phyloP scores from a whole-genome alignment of 2,113 vertebrate genomes.

The Sceloporus undulatus region DNA sequence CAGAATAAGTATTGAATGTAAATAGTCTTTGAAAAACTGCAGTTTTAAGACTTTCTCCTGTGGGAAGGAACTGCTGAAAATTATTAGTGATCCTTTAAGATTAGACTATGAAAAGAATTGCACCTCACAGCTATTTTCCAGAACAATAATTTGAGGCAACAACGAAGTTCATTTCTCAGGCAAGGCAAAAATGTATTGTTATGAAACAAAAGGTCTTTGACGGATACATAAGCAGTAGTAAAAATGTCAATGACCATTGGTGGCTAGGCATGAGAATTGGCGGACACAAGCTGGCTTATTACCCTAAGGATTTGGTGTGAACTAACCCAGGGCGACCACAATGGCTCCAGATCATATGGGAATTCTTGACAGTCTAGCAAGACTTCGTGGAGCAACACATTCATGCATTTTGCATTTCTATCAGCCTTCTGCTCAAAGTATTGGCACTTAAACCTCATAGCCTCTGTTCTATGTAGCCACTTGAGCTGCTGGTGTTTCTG shows the following conservation, averaged over 20 bases:
- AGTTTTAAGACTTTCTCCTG: too few species aligned
- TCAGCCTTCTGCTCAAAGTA: neutral
- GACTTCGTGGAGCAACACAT: neutral
- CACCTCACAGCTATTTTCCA: conserved; percentile 16
- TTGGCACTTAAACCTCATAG: too few species aligned
- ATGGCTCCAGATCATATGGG: neutral
- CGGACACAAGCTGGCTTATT: neutral
- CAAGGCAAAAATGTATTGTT: neutral
- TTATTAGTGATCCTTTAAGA: too few species aligned
- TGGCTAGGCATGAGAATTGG: neutral
- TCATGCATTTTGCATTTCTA: neutral
- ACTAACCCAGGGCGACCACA: neutral
- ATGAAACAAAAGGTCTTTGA: neutral
- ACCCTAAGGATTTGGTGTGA: neutral
- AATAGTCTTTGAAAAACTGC: too few species aligned
- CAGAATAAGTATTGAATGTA: too few species aligned
- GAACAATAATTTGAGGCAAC: neutral
- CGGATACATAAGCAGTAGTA: neutral
- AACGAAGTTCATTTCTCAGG: neutral
- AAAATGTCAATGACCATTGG: neutral
- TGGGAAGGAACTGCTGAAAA: too few species aligned
- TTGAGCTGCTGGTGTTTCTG: neutral
- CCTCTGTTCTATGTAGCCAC: too few species aligned
- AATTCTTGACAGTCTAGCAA: neutral
- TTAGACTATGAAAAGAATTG: conserved; percentile 16